Percentiles rank a stretch among this genome's conserved stretches.
phyloP scores from a whole-genome alignment of 2,888 invertebrate genomes.

The Dyspetes luteomarginatus region DNA sequence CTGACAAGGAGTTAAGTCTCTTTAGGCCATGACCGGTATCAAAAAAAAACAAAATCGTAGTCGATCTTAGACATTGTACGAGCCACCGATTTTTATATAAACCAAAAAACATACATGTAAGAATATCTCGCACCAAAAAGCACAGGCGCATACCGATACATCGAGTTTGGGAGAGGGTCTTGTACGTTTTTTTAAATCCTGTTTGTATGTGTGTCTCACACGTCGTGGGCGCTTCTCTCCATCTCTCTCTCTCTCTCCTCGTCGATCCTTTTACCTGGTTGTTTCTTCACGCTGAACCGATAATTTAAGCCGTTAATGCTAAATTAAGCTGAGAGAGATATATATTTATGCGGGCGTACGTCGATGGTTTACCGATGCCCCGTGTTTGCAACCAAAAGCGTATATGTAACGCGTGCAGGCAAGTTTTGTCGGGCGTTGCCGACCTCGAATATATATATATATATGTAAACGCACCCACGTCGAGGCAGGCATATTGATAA shows the following conservation, averaged over 20 bases:
- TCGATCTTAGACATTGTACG: neutral
- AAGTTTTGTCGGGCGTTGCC: conserved; percentile 41
- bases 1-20: conserved; percentile 27
- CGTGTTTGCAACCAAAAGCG: conserved; percentile 47
- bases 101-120: neutral
- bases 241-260: conserved; percentile 4
- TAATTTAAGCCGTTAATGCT: conserved; percentile 79
- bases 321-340: conserved; percentile 77
- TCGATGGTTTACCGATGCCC: conserved; percentile 70
- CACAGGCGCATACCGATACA: neutral
- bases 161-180: conserved; percentile 24
- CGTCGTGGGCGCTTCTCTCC: conserved; percentile 53
- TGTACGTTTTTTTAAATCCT: conserved; percentile 44
- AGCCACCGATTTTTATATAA: conserved; percentile 40
- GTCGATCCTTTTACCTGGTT: conserved; percentile 63
- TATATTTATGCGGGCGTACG: conserved; percentile 73
- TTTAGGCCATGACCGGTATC: conserved; percentile 31
- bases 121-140: neutral
- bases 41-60: too few relatives aligned
- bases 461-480: neutral
- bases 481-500: neutral
- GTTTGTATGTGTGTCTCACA: conserved; percentile 23
- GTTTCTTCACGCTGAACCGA: conserved; percentile 69
- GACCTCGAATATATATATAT: conserved; percentile 13
- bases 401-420: conserved; percentile 40